Evolutionary conservation across 2,888 invertebrate species (phyloP), one percentile per base, ranked within the genome.

Genomic region (Ormyrus pomaceus): DNA sequence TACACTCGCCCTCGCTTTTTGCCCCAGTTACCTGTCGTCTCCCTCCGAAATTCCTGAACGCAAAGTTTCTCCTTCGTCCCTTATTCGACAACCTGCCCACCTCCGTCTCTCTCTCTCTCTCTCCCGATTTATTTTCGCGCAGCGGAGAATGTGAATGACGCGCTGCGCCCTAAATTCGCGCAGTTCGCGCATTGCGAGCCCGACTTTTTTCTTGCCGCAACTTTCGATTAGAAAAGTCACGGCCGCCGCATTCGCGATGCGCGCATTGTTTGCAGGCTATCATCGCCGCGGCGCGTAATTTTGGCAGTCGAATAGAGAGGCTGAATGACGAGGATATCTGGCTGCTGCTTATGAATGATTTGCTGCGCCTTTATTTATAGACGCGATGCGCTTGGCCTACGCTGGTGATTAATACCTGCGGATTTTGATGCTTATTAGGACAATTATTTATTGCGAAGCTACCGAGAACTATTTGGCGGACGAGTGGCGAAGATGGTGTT

Each of bases 71-170:
- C 19, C 19, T 77, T 51, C 53, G 34, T 34, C 79, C 75, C 75
- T 75, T 34, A 4, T 34, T 76, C 75, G 65, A 5, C 34, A 34
- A 34, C 3, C 34, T 34, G 34, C 34, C 34, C 3, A 34, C 34
- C 34, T 34, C 34, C 34, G 34, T 34, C 34, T 34, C 34, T 34
- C 34, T 34, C 34, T 4, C 34, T 3, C 3, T 34, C 34, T 34
- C 34, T 34, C 4, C 4, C 72, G 68, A 80, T 81, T 81, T 81
- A 81, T 81, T 81, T 78, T 77, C 64, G 80, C 72, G 55, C 72
- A 66, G 50, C 51, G 10, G 58, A 58, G 77, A 77, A 72, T 76
- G 74, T 69, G 77, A 73, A 69, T 69, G 77, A 79, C 79, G 71
- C 64, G 76, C 55, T 50, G 50, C 48, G n/a, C 59, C 73, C 79